Conservation (phyloP, 2,888 invertebrate species). For the Eupithecia subumbrata region DNA sequence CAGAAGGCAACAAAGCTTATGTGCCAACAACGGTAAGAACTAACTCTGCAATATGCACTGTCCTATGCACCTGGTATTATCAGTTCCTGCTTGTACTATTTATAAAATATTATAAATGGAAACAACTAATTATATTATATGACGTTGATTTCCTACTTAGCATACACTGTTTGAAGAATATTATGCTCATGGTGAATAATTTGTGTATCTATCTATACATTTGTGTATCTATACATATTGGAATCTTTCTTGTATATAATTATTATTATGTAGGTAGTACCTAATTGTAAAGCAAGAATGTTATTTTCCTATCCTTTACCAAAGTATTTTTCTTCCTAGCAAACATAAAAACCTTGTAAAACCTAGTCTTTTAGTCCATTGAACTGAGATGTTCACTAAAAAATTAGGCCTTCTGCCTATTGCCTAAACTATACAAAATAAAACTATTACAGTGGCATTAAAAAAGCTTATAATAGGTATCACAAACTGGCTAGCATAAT, state of each 20-base stretch:
- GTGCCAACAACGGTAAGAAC: slow-evolving; percentile 88
- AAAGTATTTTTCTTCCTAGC: not conserved
- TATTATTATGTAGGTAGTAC: no score
- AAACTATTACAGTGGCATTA: no score
- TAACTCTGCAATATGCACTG: slow-evolving; percentile 6
- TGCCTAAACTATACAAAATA: no score
- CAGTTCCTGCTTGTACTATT: slow-evolving; percentile 11
- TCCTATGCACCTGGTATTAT: not conserved
- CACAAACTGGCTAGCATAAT: no score
- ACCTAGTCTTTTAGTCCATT: not conserved
- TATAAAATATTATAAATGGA: slow-evolving; percentile 3
- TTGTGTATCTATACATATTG: no score
- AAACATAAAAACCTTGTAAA: not conserved
- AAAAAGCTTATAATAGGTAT: no score
- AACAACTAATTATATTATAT: not conserved
- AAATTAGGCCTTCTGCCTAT: no score
- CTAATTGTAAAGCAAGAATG: not conserved
- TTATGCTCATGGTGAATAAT: not conserved
- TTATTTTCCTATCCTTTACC: no score
- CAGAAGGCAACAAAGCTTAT: slow-evolving; percentile 90
- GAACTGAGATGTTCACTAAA: no score
- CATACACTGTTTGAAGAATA: not conserved
- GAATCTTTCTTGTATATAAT: not conserved
- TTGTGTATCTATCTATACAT: no score
- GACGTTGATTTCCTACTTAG: not conserved